phyloP scores from a whole-genome alignment of 2,888 invertebrate species.

The Yponomeuta malinellus region DNA sequence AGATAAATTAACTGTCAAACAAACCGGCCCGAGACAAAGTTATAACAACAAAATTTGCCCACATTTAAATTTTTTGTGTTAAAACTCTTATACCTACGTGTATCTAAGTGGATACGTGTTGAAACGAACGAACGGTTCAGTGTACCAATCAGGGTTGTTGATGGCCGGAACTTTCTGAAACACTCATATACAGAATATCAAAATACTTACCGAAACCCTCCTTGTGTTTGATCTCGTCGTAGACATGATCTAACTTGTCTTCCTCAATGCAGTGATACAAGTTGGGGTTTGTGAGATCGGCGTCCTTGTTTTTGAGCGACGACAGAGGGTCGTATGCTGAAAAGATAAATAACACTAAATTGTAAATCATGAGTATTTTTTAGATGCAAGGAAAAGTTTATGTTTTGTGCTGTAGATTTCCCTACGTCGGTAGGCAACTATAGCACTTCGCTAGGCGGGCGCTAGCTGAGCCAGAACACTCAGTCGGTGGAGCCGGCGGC shows the following conservation, averaged over 20 bases:
- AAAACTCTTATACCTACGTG: too few species aligned
- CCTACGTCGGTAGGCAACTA: too few species aligned
- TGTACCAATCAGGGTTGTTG: too few species aligned
- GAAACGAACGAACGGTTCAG: too few species aligned
- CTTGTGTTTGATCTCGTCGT: slow-evolving; percentile 92
- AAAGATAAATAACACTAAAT: slow-evolving; percentile 21
- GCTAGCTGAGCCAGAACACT: slow-evolving; percentile 30
- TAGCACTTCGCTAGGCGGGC: neutral
- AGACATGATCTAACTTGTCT: slow-evolving; percentile 86
- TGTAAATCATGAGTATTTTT: neutral
- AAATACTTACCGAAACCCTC: slow-evolving; percentile 78
- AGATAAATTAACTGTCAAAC: too few species aligned
- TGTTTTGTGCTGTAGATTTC: too few species aligned
- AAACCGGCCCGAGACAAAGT: too few species aligned
- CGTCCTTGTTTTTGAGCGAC: slow-evolving; percentile 86
- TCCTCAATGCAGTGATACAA: slow-evolving; percentile 89
- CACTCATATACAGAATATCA: neutral
- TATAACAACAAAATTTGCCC: too few species aligned
- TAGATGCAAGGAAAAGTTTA: too few species aligned
- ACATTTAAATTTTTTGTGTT: too few species aligned
- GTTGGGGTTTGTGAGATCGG: slow-evolving; percentile 90
- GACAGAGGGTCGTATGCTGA: slow-evolving; percentile 79
- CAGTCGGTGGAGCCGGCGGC: slow-evolving; percentile 66
- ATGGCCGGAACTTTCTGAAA: too few species aligned
- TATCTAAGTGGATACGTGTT: too few species aligned